Conservation (phyloP, 1,140 invertebrate species). For the Papilio dardanus region DNA sequence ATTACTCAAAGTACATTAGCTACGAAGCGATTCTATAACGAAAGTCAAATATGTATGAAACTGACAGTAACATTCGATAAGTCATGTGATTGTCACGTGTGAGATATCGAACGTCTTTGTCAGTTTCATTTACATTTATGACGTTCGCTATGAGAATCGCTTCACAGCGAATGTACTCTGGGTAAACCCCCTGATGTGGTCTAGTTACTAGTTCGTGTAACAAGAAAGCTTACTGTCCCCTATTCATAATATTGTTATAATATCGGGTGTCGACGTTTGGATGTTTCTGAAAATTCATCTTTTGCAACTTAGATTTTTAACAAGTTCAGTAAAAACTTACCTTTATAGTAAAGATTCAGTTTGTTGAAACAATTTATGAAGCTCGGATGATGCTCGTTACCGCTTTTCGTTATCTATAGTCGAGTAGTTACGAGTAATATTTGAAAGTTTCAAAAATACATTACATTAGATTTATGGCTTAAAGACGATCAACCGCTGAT, state of each 20-base stretch:
- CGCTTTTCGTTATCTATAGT: conserved; percentile 39
- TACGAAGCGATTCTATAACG: too few species aligned
- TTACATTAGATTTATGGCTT: conserved; percentile 30
- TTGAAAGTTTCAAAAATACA: conserved; percentile 45
- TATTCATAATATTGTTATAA: not conserved
- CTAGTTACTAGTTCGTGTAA: not conserved
- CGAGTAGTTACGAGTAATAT: conserved; percentile 39
- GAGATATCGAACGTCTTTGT: too few species aligned
- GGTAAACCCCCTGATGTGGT: too few species aligned
- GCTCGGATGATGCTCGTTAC: conserved; percentile 36
- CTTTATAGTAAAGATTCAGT: conserved; percentile 28
- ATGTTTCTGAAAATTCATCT: not conserved
- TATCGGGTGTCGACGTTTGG: not conserved
- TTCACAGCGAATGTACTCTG: too few species aligned
- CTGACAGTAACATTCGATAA: too few species aligned
- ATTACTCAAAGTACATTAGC: too few species aligned
- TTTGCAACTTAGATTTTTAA: not conserved
- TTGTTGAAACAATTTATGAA: conserved; percentile 42
- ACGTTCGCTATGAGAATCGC: too few species aligned
- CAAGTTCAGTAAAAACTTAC: not conserved
- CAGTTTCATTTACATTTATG: too few species aligned
- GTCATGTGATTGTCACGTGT: too few species aligned
- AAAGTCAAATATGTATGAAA: too few species aligned
- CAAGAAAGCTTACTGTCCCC: not conserved
- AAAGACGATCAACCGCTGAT: conserved; percentile 22